Percentiles rank a stretch among this genome's conserved stretches.
phyloP scores from a whole-genome alignment of 2,113 vertebrate species.

The Ceyx margarethae region DNA sequence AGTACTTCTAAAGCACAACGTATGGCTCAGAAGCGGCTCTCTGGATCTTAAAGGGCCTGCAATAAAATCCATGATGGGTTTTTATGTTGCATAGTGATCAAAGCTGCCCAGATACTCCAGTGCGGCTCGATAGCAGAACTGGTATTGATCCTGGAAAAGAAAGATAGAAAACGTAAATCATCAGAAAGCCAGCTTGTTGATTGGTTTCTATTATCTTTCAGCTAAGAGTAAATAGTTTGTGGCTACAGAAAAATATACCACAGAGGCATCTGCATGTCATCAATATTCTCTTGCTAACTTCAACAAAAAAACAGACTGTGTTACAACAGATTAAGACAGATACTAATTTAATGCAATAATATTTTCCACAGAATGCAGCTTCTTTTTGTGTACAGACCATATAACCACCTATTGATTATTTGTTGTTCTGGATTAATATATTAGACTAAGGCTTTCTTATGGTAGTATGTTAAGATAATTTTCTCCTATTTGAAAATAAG shows the following conservation, averaged over 20 bases:
- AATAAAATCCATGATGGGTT: conserved; percentile 83
- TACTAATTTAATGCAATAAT: not conserved
- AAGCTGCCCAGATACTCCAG: conserved; percentile 99
- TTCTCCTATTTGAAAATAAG: not conserved
- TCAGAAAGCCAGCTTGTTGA: not conserved
- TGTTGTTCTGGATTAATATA: not conserved
- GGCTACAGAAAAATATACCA: not conserved
- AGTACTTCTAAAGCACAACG: conserved; percentile 97
- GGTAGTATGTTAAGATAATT: not conserved
- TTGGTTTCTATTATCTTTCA: not conserved
- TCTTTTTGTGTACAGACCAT: not conserved
- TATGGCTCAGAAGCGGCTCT: conserved; percentile 99
- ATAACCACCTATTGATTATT: not conserved
- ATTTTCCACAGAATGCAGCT: not conserved
- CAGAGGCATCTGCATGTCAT: not conserved
- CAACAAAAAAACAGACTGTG: not conserved
- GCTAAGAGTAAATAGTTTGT: not conserved
- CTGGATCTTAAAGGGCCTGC: conserved; percentile 90
- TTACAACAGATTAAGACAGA: not conserved
- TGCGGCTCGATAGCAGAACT: conserved; percentile 98
- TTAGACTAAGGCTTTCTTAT: not conserved
- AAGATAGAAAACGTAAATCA: conserved; percentile 31
- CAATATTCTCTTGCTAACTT: not conserved
- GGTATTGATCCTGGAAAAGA: conserved; percentile 92
- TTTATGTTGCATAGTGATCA: conserved; percentile 90